These are phyloP conservation scores for Matsumyia berberina DNA, from an alignment of 2,888 invertebrate species.

Conservation along the genomic window DNA sequence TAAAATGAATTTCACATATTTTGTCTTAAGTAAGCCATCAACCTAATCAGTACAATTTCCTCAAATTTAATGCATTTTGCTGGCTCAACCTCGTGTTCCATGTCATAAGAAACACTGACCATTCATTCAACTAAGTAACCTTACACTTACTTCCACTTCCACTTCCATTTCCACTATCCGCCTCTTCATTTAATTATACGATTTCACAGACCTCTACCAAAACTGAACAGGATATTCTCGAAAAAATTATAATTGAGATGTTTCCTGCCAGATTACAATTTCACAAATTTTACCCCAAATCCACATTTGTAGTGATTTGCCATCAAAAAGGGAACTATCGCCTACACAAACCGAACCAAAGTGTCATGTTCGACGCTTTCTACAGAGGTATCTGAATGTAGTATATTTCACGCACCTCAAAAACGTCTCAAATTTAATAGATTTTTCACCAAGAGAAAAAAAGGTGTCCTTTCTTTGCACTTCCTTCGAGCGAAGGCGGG, in stretches of 20 bases:
- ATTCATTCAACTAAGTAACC: slow-evolving; percentile 23
- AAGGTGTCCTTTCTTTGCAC: slow-evolving; percentile 68
- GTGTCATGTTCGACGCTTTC: slow-evolving; percentile 72
- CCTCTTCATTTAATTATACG: slow-evolving; percentile 28
- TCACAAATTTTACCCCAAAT: slow-evolving; percentile 63
- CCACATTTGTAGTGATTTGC: slow-evolving; percentile 51
- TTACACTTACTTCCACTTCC: slow-evolving; percentile 58
- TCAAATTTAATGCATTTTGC: slow-evolving; percentile 12
- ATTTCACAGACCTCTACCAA: neutral
- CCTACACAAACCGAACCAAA: slow-evolving; percentile 37
- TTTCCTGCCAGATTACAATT: slow-evolving; percentile 74
- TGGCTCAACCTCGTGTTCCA: slow-evolving; percentile 17
- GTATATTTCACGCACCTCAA: slow-evolving; percentile 69
- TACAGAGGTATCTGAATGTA: slow-evolving; percentile 30
- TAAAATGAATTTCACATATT: neutral
- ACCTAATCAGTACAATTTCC: slow-evolving; percentile 20
- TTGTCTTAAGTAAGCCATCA: neutral
- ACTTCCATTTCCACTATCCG: slow-evolving; percentile 7
- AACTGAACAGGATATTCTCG: slow-evolving; percentile 63
- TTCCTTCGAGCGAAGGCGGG: slow-evolving; percentile 57
- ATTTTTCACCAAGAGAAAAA: slow-evolving; percentile 38
- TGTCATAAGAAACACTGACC: slow-evolving; percentile 4
- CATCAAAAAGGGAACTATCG: slow-evolving; percentile 42
- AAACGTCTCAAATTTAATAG: slow-evolving; percentile 73
- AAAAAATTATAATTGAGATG: slow-evolving; percentile 58